A percentile compares a stretch with the other conserved stretches of the same genome.
Conservation (phyloP, 1,140 invertebrate genomes). For the Drosophila albomicans region DNA sequence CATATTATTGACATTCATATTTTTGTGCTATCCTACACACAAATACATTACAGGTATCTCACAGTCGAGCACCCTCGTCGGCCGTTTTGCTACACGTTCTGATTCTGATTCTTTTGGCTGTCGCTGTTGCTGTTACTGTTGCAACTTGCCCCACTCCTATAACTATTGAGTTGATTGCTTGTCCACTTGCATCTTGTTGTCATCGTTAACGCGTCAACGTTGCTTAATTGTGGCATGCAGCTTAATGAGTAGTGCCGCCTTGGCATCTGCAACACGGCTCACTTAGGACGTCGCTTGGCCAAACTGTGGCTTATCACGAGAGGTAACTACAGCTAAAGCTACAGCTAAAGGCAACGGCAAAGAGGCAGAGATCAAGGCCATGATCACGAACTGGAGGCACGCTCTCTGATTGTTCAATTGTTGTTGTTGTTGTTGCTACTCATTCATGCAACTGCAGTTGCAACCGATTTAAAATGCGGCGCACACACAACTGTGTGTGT, state of each 20-base stretch:
- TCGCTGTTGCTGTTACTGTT: neutral
- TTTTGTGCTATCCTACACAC: neutral
- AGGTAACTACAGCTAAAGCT: neutral
- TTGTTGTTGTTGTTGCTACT: slow-evolving; percentile 8
- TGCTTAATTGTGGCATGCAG: slow-evolving; percentile 66
- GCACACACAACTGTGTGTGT: slow-evolving; percentile 8
- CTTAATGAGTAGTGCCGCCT: slow-evolving; percentile 30
- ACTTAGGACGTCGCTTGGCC: neutral
- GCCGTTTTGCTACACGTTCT: slow-evolving; percentile 15
- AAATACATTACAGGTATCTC: neutral
- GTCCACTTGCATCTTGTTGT: slow-evolving; percentile 40
- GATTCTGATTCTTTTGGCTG: neutral
- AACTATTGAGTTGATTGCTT: slow-evolving; percentile 24
- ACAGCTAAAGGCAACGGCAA: neutral
- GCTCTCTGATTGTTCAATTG: slow-evolving; percentile 19
- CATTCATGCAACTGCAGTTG: slow-evolving; percentile 52
- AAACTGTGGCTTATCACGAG: slow-evolving; percentile 13
- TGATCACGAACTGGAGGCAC: slow-evolving; percentile 28
- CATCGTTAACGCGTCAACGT: slow-evolving; percentile 66
- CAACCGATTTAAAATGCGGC: slow-evolving; percentile 44
- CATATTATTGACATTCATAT: too few relatives aligned
- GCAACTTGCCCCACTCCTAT: neutral
- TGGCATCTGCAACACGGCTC: slow-evolving; percentile 31
- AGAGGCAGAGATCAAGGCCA: slow-evolving; percentile 33
- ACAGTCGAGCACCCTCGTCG: neutral